Conservation (phyloP, 2,888 invertebrate species). For the Volucella inflata region DNA sequence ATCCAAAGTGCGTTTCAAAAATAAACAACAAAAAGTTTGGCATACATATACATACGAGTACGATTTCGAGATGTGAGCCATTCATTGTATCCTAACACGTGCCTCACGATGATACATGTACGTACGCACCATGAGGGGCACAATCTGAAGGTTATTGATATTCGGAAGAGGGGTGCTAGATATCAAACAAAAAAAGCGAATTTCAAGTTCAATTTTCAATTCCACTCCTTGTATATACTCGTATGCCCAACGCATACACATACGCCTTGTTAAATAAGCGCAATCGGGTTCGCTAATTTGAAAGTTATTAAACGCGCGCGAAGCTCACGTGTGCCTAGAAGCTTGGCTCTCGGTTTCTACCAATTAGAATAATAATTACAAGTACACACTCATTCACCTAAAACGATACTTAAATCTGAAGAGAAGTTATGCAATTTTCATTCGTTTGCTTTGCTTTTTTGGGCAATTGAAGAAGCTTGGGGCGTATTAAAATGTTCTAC, state of each 20-base stretch:
- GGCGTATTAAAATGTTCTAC: too few species aligned
- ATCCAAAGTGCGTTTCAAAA: conserved; percentile 28
- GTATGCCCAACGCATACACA: too few species aligned
- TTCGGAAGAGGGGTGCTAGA: neutral
- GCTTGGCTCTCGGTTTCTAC: neutral
- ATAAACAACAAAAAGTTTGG: conserved; percentile 31
- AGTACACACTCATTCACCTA: neutral
- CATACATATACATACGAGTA: too few species aligned
- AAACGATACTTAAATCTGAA: neutral
- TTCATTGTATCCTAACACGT: conserved; percentile 15
- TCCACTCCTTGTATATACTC: too few species aligned
- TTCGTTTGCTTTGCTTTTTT: too few species aligned
- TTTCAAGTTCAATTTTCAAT: conserved; percentile 34
- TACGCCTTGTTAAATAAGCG: neutral
- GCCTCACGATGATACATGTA: conserved; percentile 28
- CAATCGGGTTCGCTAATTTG: neutral
- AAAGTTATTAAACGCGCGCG: neutral
- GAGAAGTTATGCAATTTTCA: neutral
- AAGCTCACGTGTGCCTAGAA: neutral
- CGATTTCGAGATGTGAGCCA: neutral
- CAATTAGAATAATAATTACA: conserved; percentile 11
- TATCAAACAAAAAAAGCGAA: conserved; percentile 22
- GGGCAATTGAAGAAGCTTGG: neutral
- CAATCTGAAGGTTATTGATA: conserved; percentile 24
- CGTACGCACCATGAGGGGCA: neutral